phyloP scores from a whole-genome alignment of 2,113 vertebrate genomes.

The Abramis brama region DNA sequence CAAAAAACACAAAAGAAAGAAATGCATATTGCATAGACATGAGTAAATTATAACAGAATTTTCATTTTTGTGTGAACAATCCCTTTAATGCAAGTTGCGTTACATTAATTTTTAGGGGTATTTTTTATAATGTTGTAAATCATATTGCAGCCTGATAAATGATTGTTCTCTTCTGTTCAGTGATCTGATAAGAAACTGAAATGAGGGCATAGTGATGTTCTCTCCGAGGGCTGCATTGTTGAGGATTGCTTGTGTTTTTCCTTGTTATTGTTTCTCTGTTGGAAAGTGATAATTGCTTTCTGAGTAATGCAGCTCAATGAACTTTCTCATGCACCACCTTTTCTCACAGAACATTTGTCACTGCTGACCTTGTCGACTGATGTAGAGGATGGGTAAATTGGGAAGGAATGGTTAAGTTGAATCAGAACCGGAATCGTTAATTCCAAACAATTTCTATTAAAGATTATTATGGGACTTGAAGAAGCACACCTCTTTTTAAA shows the following conservation, averaged over 20 bases:
- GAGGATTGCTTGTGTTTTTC: slow-evolving; percentile 19
- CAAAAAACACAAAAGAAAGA: neutral
- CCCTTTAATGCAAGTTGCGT: neutral
- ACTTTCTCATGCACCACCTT: slow-evolving; percentile 53
- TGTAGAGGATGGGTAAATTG: neutral
- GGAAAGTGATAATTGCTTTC: slow-evolving; percentile 58
- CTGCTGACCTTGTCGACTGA: neutral
- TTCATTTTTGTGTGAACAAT: neutral
- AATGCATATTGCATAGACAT: neutral
- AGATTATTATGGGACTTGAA: neutral
- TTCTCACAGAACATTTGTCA: slow-evolving; percentile 32
- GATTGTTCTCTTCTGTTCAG: slow-evolving; percentile 4
- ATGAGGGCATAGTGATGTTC: neutral
- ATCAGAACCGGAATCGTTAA: too few species aligned
- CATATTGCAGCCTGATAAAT: slow-evolving; percentile 15
- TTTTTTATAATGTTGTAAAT: neutral
- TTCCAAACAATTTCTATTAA: neutral
- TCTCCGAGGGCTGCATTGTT: neutral
- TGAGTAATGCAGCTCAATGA: slow-evolving; percentile 64
- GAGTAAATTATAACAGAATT: neutral
- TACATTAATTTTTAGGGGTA: neutral
- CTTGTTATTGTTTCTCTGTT: slow-evolving; percentile 21
- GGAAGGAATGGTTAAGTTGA: neutral
- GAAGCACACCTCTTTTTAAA: neutral
- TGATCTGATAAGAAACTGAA: slow-evolving; percentile 22